phyloP scores from a whole-genome alignment of 92 coral and sea anemone species.

The Phenganax stokvisi region DNA sequence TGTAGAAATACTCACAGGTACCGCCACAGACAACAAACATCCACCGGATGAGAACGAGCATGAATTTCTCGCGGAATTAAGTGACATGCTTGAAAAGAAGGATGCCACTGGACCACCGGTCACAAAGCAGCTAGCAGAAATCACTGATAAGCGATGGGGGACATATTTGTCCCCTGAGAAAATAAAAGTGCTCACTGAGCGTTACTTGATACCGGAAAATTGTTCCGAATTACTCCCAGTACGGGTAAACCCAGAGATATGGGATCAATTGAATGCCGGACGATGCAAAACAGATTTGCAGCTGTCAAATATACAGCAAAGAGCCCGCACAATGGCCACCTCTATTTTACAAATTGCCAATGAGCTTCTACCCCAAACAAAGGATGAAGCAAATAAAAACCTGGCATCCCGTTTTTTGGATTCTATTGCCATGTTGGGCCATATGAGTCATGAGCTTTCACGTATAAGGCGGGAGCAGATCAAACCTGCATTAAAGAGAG shows the following conservation, averaged over 20 bases:
- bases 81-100: neutral
- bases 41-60: slow-evolving; percentile 15
- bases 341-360: too few relatives aligned
- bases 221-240: neutral
- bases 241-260: neutral
- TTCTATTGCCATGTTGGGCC: too few relatives aligned
- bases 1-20: neutral
- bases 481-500: too few relatives aligned
- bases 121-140: slow-evolving; percentile 3
- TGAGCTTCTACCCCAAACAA: too few relatives aligned
- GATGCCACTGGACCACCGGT: slow-evolving; percentile 13
- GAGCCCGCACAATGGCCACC: too few relatives aligned
- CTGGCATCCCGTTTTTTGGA: too few relatives aligned
- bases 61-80: neutral
- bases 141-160: slow-evolving; percentile 9
- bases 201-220: neutral
- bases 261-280: neutral
- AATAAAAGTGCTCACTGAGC: neutral
- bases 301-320: too few relatives aligned
- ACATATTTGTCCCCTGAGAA: slow-evolving; percentile 1
- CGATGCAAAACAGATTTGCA: too few relatives aligned
- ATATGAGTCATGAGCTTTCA: too few relatives aligned
- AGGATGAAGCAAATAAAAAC: too few relatives aligned
- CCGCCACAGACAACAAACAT: neutral
- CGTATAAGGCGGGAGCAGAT: too few relatives aligned